Percentiles rank a stretch among this genome's conserved stretches.
These are phyloP conservation scores for Pegoplata infirma DNA, from an alignment of 2,888 invertebrate genomes.

Conservation along the genomic window DNA sequence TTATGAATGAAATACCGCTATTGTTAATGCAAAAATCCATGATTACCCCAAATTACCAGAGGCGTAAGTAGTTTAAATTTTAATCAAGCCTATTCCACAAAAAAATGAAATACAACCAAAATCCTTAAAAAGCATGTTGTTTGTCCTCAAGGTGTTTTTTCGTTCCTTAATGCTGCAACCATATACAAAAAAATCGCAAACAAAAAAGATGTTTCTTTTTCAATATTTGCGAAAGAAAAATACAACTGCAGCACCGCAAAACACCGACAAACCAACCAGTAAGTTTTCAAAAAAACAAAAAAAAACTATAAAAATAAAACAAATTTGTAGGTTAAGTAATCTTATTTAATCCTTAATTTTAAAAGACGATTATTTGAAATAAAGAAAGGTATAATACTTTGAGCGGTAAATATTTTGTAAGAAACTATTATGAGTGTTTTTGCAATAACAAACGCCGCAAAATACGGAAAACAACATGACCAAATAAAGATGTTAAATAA, in stretches of 20 bases:
- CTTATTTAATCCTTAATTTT: conserved; percentile 61
- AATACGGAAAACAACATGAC: conserved; percentile 4
- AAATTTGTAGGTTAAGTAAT: conserved; percentile 55
- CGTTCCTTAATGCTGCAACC: conserved; percentile 9
- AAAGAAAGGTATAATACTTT: conserved; percentile 33
- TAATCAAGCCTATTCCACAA: conserved; percentile 8
- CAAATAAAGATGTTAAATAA: conserved; percentile 51
- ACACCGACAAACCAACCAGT: not conserved
- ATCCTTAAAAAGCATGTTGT: conserved; percentile 15
- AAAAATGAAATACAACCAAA: not conserved
- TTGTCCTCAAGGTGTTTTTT: conserved; percentile 46
- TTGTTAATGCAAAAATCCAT: not conserved
- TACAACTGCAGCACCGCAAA: not conserved
- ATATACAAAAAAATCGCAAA: conserved; percentile 25
- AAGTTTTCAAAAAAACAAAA: not conserved
- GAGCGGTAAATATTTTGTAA: conserved; percentile 42
- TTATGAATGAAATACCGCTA: not conserved
- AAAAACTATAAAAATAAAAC: not conserved
- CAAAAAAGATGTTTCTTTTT: conserved; percentile 45
- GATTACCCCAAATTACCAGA: conserved; percentile 7
- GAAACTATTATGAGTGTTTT: conserved; percentile 36
- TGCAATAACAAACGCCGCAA: conserved; percentile 35
- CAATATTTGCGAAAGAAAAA: conserved; percentile 28
- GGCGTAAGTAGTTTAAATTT: conserved; percentile 29
- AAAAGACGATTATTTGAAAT: conserved; percentile 56